Base-by-base conservation (phyloP, 2,888 invertebrate genomes). In the Timema cristinae region DNA sequence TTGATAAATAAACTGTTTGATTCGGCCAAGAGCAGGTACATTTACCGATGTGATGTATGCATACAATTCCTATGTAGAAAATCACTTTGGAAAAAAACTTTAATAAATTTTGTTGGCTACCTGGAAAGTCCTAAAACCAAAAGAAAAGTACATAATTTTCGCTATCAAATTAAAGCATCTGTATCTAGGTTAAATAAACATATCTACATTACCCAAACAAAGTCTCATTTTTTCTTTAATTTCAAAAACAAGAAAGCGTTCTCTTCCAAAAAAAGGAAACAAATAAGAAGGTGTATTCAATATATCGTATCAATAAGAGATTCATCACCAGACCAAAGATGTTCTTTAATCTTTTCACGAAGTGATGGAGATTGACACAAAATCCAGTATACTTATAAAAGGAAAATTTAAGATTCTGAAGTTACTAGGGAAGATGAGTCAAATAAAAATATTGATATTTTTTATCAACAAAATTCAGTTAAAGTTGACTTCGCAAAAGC, bases 161-260 rank as follows among this genome's bases (percentile, higher is more conserved):
- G n/a, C 59, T n/a, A 11, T 6, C 59, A 32, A 59, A 59, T 16
- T 9, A 11, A 59, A 59, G 0, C 5, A n/a, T n/a, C 8, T 59
- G 59, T 59, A 9, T 13, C 6, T 13, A 7, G 8, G 59, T 59
- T 59, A 13, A 59, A 59, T 59, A n/a, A 13, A 9, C 8, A 32
- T 59, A 59, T n/a, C 8, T 59, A 59, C 6, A 59, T 59, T n/a
- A 5, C n/a, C 13, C 9, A 59, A 5, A n/a, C 59, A 59, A 8
- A n/a, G 5, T 59, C 59, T 59, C n/a, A 59, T 13, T 59, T 59
- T 7, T n/a, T 59, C 59, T n/a, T n/a, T 32, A 59, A n/a, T 59
- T 8, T 5, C 8, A 11, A 59, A 4, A 59, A 59, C n/a, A 59
- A 59, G 5, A 59, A 6, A 32, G 32, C 32, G 32, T n/a, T n/a